A percentile compares a stretch with the other conserved stretches of the same genome.
phyloP scores from a whole-genome alignment of 2,888 invertebrate genomes.

The Drosophila quinaria region DNA sequence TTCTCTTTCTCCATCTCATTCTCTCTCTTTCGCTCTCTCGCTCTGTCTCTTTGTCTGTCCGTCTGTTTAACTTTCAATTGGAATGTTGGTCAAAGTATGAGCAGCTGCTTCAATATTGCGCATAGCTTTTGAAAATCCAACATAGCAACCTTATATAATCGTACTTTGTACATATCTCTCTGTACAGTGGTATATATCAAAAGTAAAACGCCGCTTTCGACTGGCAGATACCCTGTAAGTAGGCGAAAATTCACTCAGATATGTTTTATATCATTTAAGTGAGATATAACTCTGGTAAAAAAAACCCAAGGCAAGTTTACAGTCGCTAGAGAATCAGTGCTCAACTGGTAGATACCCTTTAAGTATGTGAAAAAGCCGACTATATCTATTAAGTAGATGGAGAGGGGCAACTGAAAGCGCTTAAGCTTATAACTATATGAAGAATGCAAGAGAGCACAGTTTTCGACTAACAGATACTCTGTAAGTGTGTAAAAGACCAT shows the following conservation, averaged over 20 bases:
- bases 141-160: slow-evolving; percentile 34
- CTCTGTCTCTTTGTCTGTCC: slow-evolving; percentile 11
- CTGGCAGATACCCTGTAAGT: slow-evolving; percentile 7
- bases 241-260: not conserved
- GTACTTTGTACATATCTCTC: slow-evolving; percentile 19
- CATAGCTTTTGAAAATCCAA: slow-evolving; percentile 65
- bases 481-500: not conserved
- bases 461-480: not conserved
- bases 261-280: not conserved
- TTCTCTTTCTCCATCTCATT: not conserved
- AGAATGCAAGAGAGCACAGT: not conserved
- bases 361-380: not conserved
- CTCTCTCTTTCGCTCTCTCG: slow-evolving; percentile 5
- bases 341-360: too few relatives aligned
- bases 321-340: not conserved
- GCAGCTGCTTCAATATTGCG: slow-evolving; percentile 75
- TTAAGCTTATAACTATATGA: not conserved
- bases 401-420: not conserved
- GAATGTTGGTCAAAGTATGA: slow-evolving; percentile 77
- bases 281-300: not conserved
- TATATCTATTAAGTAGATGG: not conserved
- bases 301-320: not conserved
- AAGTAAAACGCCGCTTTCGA: not conserved
- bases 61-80: slow-evolving; percentile 64
- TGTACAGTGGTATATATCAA: slow-evolving; percentile 8